A percentile compares a stretch with the other conserved stretches of the same genome.
phyloP scores from a whole-genome alignment of 2,797 vertebrate genomes.

The Sebastes hubbsi region DNA sequence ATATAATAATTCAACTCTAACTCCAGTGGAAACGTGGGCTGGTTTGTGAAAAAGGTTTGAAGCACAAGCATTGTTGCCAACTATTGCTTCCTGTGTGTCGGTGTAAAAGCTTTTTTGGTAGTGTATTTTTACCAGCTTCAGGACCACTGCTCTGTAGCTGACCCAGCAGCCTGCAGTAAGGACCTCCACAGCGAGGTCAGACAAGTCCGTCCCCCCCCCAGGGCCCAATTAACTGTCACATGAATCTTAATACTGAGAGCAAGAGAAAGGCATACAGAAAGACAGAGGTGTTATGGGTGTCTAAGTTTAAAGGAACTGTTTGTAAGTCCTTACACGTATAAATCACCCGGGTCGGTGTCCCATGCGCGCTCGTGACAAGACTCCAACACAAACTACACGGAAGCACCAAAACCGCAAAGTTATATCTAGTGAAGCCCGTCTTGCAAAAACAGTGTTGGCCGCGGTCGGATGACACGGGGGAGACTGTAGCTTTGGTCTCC shows the following conservation, averaged over 20 bases:
- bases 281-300: not conserved
- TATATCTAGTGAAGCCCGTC: no score
- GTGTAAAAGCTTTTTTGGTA: not conserved
- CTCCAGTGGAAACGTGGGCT: slow-evolving; percentile 11
- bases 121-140: slow-evolving; percentile 1
- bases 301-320: no score
- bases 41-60: not conserved
- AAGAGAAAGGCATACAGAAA: not conserved
- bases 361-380: no score
- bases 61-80: not conserved
- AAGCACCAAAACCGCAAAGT: no score
- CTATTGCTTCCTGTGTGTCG: not conserved
- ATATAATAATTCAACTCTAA: slow-evolving; percentile 27
- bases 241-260: not conserved
- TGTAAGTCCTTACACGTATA: no score
- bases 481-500: no score
- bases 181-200: not conserved
- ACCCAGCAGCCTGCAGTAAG: not conserved
- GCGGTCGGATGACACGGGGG: rapidly evolving
- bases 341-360: no score
- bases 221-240: not conserved
- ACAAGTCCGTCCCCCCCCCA: not conserved
- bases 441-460: no score
- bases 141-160: not conserved
- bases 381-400: no score